A percentile compares a stretch with the other conserved stretches of the same genome.
These are phyloP conservation scores for Desmodus rotundus DNA, from an alignment of 2,113 vertebrate species.

Conservation along the genomic window DNA sequence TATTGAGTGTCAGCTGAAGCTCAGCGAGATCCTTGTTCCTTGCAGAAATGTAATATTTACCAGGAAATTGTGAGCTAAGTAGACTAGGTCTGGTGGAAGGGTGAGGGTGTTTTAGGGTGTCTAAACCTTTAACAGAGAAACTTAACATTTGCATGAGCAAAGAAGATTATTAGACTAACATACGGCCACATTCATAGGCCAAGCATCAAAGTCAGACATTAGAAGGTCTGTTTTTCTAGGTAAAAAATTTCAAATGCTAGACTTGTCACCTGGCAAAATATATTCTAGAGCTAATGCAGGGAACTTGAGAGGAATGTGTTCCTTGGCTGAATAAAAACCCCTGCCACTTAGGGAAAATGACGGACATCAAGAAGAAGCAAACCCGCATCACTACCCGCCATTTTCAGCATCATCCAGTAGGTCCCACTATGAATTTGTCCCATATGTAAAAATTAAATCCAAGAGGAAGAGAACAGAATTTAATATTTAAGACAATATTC, in stretches of 20 bases:
- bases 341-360: background rate
- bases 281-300: background rate
- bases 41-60: conserved; percentile 33
- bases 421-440: background rate
- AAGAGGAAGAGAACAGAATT: background rate
- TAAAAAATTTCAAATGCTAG: conserved; percentile 3
- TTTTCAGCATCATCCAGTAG: background rate
- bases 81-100: background rate
- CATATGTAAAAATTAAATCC: background rate
- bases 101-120: background rate
- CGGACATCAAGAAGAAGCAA: background rate
- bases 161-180: background rate
- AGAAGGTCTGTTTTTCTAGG: conserved; percentile 13
- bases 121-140: conserved; percentile 37
- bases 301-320: background rate
- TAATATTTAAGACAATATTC: background rate
- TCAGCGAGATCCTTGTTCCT: conserved; percentile 41
- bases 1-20: conserved; percentile 68
- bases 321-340: conserved; percentile 5
- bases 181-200: background rate
- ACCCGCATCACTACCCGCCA: background rate
- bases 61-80: conserved; percentile 29
- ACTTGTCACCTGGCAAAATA: conserved; percentile 48
- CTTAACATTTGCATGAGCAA: conserved; percentile 14
- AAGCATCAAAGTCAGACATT: background rate